A percentile compares a stretch with the other conserved stretches of the same genome.
Conservation (phyloP, 2,797 vertebrate species). For the Artibeus jamaicensis region DNA sequence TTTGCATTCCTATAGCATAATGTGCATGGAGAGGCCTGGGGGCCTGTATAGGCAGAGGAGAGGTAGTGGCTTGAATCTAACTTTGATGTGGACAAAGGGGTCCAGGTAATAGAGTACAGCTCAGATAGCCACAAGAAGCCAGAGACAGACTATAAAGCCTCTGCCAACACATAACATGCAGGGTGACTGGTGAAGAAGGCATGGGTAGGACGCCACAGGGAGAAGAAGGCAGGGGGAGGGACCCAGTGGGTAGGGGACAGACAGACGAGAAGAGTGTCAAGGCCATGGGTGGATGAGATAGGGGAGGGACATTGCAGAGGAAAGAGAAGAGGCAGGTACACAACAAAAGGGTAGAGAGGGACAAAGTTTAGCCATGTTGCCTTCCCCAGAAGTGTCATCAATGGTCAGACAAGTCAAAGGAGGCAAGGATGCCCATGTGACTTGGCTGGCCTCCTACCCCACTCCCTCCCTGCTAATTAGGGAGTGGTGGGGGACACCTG, state of each 20-base stretch:
- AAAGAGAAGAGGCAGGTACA: not conserved
- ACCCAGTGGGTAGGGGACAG: not conserved
- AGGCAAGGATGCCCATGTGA: not conserved
- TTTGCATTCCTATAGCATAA: not conserved
- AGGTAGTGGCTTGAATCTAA: not conserved
- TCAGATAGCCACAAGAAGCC: not conserved
- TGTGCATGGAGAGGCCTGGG: fast-evolving
- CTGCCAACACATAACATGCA: not conserved
- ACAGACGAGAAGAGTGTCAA: not conserved
- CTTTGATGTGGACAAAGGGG: not conserved
- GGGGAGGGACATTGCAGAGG: not conserved
- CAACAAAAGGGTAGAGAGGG: not conserved
- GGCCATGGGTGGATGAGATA: too few relatives aligned
- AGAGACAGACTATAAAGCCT: too few relatives aligned
- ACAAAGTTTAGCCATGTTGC: not conserved
- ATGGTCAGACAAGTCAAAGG: not conserved
- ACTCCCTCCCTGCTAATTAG: not conserved
- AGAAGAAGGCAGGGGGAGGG: not conserved
- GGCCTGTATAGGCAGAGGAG: not conserved
- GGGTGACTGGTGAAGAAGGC: not conserved
- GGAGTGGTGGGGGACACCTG: not conserved
- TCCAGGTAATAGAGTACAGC: not conserved
- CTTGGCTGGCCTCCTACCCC: not conserved
- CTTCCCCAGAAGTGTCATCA: not conserved
- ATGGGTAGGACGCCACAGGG: not conserved